Base-by-base conservation (phyloP, 2,113 vertebrate species). In the Turdus rufiventris region DNA sequence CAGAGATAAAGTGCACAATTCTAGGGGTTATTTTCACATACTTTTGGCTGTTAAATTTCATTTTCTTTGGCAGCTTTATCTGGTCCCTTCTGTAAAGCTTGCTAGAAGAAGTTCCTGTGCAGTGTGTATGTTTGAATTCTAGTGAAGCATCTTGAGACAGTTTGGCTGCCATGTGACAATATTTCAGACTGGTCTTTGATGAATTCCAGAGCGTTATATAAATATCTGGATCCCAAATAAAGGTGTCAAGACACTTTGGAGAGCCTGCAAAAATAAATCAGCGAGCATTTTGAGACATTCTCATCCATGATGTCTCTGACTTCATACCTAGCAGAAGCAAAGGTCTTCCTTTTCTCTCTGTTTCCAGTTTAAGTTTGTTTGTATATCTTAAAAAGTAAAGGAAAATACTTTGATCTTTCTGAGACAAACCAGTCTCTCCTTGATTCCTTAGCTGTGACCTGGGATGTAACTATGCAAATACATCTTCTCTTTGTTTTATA, bases 21-120 rank as follows among this genome's bases (percentile, higher is more conserved):
- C 73, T 86, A 70, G 42, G 68, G 45, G 38, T 89, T 97, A 94
- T 91, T 96, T 97, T 96, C 93, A 89, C 76, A 80, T 97, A 94
- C 28, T 93, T 92, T 58, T 92, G 76, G 94, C 92, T 95, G 94
- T 96, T 97, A 93, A 88, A 90, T 97, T 97, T 93, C 89, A 93
- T 98, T 97, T 98, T 66, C 78, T 97, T 97, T 98, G 97, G 97
- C 97, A 97, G 89, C 82, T 53, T 50, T 85, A 67, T 83, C 67
- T 50, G 5, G 57, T 94, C 76, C 90, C 68, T 93, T 90, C 90
- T 40, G 81, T 80, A 86, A 91, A 95, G 84, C 54, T 72, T 96
- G 54, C 78, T 70, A 76, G 88, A 94, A 91, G 74, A 75, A 51
- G 94, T 94, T 95, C 83, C 66, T 86, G 47, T 79, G 61, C 91